These are phyloP conservation scores for Macaca mulatta DNA, from an alignment of 2,113 vertebrate genomes.

Conservation along the genomic window DNA sequence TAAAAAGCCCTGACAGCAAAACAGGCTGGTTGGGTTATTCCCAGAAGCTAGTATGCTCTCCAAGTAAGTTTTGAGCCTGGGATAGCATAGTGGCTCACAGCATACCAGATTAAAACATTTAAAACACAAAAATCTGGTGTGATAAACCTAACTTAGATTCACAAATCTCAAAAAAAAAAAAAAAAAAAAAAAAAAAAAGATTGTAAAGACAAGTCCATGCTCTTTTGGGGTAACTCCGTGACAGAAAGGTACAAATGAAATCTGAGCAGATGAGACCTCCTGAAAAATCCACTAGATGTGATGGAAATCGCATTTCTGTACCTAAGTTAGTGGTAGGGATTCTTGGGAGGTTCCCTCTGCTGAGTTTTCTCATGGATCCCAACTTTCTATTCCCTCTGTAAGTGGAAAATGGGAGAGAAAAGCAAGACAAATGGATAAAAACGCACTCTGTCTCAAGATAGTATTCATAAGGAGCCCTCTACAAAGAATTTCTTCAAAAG, in stretches of 20 bases:
- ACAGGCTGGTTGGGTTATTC: background rate
- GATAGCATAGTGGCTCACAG: background rate
- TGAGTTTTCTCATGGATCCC: background rate
- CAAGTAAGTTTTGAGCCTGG: background rate
- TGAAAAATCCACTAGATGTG: background rate
- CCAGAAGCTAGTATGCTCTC: background rate
- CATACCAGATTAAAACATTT: background rate
- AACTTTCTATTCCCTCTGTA: background rate
- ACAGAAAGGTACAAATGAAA: background rate
- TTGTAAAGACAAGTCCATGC: background rate
- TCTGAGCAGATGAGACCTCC: background rate
- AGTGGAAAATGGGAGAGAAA: background rate
- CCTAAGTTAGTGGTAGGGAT: background rate
- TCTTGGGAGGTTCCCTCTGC: background rate
- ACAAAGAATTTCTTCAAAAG: conserved; percentile 78
- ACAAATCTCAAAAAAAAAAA: background rate
- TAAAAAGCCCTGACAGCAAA: background rate
- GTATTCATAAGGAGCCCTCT: conserved; percentile 51
- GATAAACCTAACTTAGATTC: background rate
- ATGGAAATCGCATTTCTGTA: background rate
- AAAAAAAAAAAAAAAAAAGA: background rate
- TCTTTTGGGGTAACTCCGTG: background rate
- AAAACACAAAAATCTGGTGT: background rate
- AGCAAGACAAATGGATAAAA: conserved; percentile 55
- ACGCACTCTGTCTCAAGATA: conserved; percentile 69